Conservation (phyloP, 2,113 vertebrate genomes). For the Ceuthmochares aereus region DNA sequence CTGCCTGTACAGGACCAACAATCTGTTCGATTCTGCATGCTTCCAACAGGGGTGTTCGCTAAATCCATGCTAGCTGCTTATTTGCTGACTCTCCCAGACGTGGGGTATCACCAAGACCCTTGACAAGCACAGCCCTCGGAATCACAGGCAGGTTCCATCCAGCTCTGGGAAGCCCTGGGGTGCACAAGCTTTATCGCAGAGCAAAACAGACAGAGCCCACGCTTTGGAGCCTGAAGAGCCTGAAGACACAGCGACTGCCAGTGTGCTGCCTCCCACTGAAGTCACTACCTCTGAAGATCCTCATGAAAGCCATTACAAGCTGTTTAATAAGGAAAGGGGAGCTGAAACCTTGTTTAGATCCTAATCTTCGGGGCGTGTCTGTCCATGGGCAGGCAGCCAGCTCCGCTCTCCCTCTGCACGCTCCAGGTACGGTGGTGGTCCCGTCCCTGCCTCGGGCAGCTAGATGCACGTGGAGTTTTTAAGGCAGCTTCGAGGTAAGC, state of each 20-base stretch:
- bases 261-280: background rate
- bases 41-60: background rate
- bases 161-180: background rate
- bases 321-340: background rate
- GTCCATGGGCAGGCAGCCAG: background rate
- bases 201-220: background rate
- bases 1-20: background rate
- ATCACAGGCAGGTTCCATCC: rapidly evolving
- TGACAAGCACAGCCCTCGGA: rapidly evolving
- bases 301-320: background rate
- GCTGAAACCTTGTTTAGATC: background rate
- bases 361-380: background rate
- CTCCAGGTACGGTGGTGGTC: background rate
- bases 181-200: background rate
- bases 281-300: background rate
- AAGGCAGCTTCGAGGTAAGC: background rate
- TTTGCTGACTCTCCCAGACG: background rate
- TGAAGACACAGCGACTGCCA: background rate
- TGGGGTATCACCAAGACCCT: background rate
- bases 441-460: rapidly evolving
- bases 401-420: background rate
- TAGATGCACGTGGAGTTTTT: rapidly evolving
- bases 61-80: background rate
- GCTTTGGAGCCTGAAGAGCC: background rate
- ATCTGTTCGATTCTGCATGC: background rate